Evolutionary conservation across 2,888 invertebrate genomes (phyloP), one percentile per base, ranked within the genome.

Genomic region (Drosophila helvetica): DNA sequence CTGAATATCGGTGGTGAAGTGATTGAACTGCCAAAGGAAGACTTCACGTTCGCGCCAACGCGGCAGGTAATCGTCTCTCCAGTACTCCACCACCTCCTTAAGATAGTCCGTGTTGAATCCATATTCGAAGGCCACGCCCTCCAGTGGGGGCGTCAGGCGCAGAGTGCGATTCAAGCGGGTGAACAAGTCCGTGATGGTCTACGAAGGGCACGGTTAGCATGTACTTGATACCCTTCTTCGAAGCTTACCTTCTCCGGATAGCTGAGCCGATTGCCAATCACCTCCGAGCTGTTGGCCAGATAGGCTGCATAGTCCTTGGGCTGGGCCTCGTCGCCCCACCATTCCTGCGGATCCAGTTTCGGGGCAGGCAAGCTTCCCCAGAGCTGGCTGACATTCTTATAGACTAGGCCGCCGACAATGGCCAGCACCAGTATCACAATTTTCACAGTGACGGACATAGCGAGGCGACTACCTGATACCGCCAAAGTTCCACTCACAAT

Each of bases 31-130:
- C 91, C 98, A 98, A 19, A 98, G 92, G 70, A 93, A 93, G 1
- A 92, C 90, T 87, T 96, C 95, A 22, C 96, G 93, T 67, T 94
- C 93, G 43, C 92, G 92, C 96, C 96, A 96, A 58, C 93, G 92
- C 72, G 93, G 93, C 88, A 96, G 93, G 90, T 96, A 98, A 52
- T 94, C 93, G 43, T 94, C 94, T 27, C 93, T 93, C 98, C 98
- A 98, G 90, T 96, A 96, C n/a, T 95, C 93, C 0, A 96, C 90
- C 3, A 98, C 92, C 78, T 94, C 93, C 27, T 94, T 93, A 0
- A 98, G 91, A 69, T 94, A 95, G 25, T 94, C 93, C 0, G 95
- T 93, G 84, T 96, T 96, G 89, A 98, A 95, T 0, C 98, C 98
- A 87, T 97, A 97, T 73, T 95, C 94, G 91, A 97, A 98, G 33